These are phyloP conservation scores for Dorcus parallelipipedus DNA, from an alignment of 2,888 invertebrate genomes.

Conservation along the genomic window DNA sequence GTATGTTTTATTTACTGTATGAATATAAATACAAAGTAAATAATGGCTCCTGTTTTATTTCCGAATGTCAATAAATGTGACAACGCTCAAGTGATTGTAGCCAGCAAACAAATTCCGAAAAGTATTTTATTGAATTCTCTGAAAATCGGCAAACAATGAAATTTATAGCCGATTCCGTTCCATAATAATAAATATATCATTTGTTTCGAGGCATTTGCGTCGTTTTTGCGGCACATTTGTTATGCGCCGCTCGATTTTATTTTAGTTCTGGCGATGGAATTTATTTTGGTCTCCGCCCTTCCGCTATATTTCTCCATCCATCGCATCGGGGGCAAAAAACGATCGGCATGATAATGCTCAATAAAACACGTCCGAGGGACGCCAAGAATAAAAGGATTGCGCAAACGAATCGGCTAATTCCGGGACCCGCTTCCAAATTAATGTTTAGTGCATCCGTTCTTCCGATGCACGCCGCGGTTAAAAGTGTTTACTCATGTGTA, in stretches of 20 bases:
- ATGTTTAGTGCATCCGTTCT: constrained; percentile 21
- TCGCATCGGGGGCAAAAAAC: constrained; percentile 17
- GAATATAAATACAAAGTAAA: not conserved
- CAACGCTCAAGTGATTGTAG: constrained; percentile 9
- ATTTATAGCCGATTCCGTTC: constrained; percentile 37
- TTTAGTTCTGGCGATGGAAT: constrained; percentile 38
- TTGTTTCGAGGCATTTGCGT: constrained; percentile 42
- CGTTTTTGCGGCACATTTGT: constrained; percentile 46
- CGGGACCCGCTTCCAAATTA: constrained; percentile 39
- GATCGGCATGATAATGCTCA: constrained; percentile 45
- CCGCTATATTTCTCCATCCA: constrained; percentile 39
- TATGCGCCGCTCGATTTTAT: constrained; percentile 41
- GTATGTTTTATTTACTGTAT: no score
- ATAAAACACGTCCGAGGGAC: constrained; percentile 37
- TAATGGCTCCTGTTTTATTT: not conserved
- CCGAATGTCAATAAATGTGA: not conserved
- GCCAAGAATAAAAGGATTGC: constrained; percentile 31
- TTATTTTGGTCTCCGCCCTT: constrained; percentile 41
- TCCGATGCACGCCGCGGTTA: no score
- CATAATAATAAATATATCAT: constrained; percentile 46
- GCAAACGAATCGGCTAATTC: constrained; percentile 44
- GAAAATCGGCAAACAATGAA: constrained; percentile 33
- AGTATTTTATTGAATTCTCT: constrained; percentile 6
- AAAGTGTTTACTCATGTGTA: no score
- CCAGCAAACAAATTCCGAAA: constrained; percentile 12